These are phyloP conservation scores for Eristalinus aeneus DNA, from an alignment of 2,888 invertebrate species.

Conservation along the genomic window DNA sequence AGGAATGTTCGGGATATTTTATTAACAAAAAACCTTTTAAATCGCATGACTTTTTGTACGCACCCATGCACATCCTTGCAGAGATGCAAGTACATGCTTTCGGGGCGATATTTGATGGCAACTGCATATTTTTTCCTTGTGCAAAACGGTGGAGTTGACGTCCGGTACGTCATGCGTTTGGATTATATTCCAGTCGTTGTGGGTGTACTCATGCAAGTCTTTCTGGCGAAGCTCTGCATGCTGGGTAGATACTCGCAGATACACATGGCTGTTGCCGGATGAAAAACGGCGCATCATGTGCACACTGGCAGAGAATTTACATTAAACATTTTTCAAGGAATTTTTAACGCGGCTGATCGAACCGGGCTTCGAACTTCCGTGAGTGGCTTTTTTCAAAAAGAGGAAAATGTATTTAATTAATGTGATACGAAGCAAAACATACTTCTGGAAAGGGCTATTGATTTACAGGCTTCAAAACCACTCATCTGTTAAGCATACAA, in stretches of 20 bases:
- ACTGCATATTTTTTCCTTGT: neutral
- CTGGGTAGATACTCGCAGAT: neutral
- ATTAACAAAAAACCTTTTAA: conserved; percentile 6
- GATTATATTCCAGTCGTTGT: neutral
- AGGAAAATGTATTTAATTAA: neutral
- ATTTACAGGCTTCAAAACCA: neutral
- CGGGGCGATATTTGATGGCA: neutral
- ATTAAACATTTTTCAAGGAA: neutral
- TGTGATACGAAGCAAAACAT: neutral
- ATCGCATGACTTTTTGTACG: neutral
- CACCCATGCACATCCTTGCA: neutral
- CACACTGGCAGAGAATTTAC: neutral
- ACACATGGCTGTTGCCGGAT: neutral
- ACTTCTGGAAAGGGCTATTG: neutral
- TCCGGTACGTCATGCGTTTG: neutral
- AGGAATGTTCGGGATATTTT: conserved; percentile 10
- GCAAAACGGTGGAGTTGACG: neutral
- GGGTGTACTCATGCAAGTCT: neutral
- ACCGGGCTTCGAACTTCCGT: neutral
- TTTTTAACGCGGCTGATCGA: neutral
- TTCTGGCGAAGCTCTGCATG: neutral
- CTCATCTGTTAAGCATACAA: neutral
- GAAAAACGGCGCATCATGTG: neutral
- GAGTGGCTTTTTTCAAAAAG: neutral
- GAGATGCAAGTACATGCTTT: neutral